These are phyloP conservation scores for Muscicapa striata DNA, from an alignment of 2,797 vertebrate species.

Conservation along the genomic window DNA sequence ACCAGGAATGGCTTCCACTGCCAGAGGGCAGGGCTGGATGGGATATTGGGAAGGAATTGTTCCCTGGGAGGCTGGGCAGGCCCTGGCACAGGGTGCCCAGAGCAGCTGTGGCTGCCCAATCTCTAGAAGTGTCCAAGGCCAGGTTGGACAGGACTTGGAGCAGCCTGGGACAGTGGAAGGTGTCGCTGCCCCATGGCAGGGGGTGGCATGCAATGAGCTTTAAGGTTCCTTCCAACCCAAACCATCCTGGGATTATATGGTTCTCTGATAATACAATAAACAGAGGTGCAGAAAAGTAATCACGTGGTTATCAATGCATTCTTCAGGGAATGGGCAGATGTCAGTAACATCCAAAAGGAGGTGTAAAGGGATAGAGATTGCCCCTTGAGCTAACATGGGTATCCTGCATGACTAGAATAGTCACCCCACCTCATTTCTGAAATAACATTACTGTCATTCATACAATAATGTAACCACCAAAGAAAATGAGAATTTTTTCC, in stretches of 20 bases:
- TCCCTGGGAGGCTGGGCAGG: rapidly evolving
- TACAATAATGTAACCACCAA: not conserved
- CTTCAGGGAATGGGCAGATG: not conserved
- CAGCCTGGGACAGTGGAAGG: not conserved
- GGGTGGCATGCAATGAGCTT: not conserved
- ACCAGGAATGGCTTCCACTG: not conserved
- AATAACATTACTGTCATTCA: not conserved
- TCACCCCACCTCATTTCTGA: not conserved
- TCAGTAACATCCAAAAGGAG: not conserved
- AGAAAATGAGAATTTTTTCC: not conserved
- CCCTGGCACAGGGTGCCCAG: not conserved
- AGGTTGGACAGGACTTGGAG: rapidly evolving
- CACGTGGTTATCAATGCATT: not conserved
- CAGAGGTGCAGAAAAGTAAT: not conserved
- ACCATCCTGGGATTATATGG: not conserved
- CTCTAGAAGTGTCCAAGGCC: not conserved
- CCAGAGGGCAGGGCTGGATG: rapidly evolving
- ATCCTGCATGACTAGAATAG: not conserved
- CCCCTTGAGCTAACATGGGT: not conserved
- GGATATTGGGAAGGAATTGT: not conserved
- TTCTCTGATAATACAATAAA: not conserved
- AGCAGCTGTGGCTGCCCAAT: not conserved
- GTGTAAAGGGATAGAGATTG: not conserved
- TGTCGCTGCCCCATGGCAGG: not conserved
- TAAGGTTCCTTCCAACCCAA: not conserved